These are phyloP conservation scores for Neoarius graeffei DNA, from an alignment of 2,113 vertebrate genomes.

Conservation along the genomic window DNA sequence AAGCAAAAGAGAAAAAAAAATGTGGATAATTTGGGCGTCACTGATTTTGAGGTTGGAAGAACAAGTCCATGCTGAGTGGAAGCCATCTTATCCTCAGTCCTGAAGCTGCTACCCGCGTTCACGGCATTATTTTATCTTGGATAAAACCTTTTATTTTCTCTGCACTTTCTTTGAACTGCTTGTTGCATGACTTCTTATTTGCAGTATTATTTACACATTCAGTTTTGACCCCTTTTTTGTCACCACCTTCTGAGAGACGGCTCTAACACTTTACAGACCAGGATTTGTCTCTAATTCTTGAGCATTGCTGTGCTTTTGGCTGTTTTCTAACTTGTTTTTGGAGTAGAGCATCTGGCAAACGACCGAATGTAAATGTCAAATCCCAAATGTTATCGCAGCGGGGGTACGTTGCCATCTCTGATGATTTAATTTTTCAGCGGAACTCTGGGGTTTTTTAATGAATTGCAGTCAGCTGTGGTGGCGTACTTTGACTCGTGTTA, in stretches of 20 bases:
- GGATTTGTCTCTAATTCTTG: not conserved
- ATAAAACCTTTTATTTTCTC: not conserved
- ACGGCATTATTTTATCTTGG: not conserved
- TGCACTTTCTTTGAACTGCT: not conserved
- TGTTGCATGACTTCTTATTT: not conserved
- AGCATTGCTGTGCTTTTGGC: not conserved
- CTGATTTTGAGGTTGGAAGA: not conserved
- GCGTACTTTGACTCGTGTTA: not conserved
- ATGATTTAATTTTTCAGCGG: slow-evolving; percentile 8
- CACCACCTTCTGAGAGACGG: not conserved
- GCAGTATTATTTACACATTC: not conserved
- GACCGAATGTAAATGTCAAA: slow-evolving; percentile 19
- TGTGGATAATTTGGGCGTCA: not conserved
- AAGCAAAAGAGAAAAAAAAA: not conserved
- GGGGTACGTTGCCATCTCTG: not conserved
- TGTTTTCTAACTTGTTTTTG: not conserved
- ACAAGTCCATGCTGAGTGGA: not conserved
- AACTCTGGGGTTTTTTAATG: slow-evolving; percentile 17
- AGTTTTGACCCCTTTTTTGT: not conserved
- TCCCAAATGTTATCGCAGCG: slow-evolving; percentile 16
- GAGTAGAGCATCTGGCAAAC: slow-evolving; percentile 21
- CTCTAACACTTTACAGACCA: not conserved
- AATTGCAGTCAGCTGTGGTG: slow-evolving; percentile 24
- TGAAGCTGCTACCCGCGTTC: not conserved
- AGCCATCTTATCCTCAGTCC: not conserved